Evolutionary conservation across 2,797 vertebrate genomes (phyloP), one percentile per base, ranked within the genome.

Genomic region (Stomatorhinus walkeri): DNA sequence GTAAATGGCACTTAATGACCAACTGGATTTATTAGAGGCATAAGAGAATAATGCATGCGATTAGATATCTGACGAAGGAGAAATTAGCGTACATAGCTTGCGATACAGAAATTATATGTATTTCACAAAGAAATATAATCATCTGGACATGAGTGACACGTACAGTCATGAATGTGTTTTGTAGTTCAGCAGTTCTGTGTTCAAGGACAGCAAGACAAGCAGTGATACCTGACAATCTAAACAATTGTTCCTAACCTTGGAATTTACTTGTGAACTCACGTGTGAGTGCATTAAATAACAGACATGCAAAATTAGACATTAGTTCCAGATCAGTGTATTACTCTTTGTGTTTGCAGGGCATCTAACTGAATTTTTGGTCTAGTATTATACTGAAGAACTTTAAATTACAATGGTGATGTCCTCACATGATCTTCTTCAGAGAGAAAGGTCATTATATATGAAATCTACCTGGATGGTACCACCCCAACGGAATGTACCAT

Each of bases 241-340:
- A 43, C 76, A 81, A 46, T 46, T 81, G 40, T n/a, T 46, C 40
- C 40, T 19, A 22, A 81, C 40, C 76, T 81, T 81, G 76, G 19
- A 81, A n/a, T 19, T 79, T 43, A 79, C 76, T 46, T 81, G 76
- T 46, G 36, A 46, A 81, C 19, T 81, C 19, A 81, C 8, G 36
- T n/a, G 2, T 81, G 76, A 81, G 36, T 81, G 16, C 19, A 46
- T 81, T 81, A 46, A 79, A 79, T 79, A 43, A 81, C 40, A 72
- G 68, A 36, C 76, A 43, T 81, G 43, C 43, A 46, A 81, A 81
- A 81, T 81, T 81, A 46, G 76, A 81, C 19, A 81, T 81, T 72
- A 32, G 68, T 72, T 40, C 68, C 36, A 81, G 76, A 81, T 81
- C 76, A 81, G 76, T n/a, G 40, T 81, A 46, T 81, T 46, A 81